Evolutionary conservation across 35 echinoderm and acorn worm genomes (phyloP).

Genomic region (Amphiura filiformis): DNA sequence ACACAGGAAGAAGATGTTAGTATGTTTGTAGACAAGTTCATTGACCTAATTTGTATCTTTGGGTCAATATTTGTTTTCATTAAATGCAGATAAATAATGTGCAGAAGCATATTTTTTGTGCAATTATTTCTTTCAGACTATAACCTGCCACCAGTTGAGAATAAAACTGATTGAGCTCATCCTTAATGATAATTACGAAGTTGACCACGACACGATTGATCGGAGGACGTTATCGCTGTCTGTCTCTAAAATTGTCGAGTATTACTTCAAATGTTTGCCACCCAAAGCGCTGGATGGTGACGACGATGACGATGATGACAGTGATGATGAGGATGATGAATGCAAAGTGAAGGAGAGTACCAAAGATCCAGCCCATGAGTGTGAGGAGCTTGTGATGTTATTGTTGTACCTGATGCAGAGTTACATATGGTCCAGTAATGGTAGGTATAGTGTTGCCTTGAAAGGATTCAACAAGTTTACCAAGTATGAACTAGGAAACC

Average conservation of each 20-base stretch:
- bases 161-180: conserved; percentile 26
- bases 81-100: too few relatives aligned
- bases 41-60: too few relatives aligned
- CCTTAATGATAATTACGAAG: conserved; percentile 2
- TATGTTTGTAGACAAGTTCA: too few relatives aligned
- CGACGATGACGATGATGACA: not conserved
- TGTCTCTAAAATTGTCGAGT: not conserved
- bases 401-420: conserved; percentile 33
- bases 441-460: conserved; percentile 5
- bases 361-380: not conserved
- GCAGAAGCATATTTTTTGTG: too few relatives aligned
- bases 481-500: too few relatives aligned
- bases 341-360: not conserved
- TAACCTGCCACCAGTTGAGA: conserved; percentile 23
- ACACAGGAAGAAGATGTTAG: too few relatives aligned
- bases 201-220: not conserved
- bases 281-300: not conserved
- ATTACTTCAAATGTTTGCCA: conserved; percentile 12
- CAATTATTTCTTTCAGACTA: conserved; percentile 12
- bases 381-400: conserved; percentile 30
- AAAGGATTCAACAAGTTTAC: too few relatives aligned
- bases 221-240: not conserved
- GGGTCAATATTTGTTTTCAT: too few relatives aligned
- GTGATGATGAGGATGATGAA: not conserved
- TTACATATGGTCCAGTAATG: conserved; percentile 16